A percentile compares a stretch with the other conserved stretches of the same genome.
These are phyloP conservation scores for Lamellibrachia satsuma DNA, from an alignment of 2,888 invertebrate species.

Conservation along the genomic window DNA sequence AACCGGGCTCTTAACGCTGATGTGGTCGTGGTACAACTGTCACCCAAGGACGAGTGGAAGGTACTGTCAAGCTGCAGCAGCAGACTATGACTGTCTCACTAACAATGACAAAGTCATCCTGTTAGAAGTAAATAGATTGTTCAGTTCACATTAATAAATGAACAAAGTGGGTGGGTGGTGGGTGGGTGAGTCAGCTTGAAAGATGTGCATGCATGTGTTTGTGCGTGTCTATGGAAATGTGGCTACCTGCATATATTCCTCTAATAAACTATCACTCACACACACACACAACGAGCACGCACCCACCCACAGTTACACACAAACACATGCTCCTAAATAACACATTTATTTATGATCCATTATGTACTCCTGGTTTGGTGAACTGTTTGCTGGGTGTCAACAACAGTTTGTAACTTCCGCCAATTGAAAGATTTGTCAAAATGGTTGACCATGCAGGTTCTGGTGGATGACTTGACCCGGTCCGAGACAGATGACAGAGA, in stretches of 20 bases:
- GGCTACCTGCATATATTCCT: no score
- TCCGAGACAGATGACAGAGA: not conserved
- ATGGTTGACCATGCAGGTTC: not conserved
- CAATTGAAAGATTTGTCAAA: not conserved
- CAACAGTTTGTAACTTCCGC: not conserved
- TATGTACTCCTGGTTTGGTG: not conserved
- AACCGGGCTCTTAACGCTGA: slow-evolving; percentile 61
- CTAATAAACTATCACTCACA: no score
- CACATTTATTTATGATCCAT: not conserved
- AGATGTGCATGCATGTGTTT: no score
- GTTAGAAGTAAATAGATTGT: no score
- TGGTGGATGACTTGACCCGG: not conserved
- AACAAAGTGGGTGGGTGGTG: no score
- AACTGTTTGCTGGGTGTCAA: not conserved
- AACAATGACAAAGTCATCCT: not conserved
- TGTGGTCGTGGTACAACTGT: slow-evolving; percentile 52
- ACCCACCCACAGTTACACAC: no score
- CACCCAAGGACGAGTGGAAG: slow-evolving; percentile 53
- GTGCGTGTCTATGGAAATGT: no score
- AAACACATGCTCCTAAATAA: no score
- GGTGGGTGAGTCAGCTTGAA: no score
- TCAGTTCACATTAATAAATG: no score
- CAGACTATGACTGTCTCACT: not conserved
- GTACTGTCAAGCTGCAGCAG: slow-evolving; percentile 29
- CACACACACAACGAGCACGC: no score